Conservation (phyloP, 2,888 invertebrate genomes). For the Acanthosepion pharaonis region DNA sequence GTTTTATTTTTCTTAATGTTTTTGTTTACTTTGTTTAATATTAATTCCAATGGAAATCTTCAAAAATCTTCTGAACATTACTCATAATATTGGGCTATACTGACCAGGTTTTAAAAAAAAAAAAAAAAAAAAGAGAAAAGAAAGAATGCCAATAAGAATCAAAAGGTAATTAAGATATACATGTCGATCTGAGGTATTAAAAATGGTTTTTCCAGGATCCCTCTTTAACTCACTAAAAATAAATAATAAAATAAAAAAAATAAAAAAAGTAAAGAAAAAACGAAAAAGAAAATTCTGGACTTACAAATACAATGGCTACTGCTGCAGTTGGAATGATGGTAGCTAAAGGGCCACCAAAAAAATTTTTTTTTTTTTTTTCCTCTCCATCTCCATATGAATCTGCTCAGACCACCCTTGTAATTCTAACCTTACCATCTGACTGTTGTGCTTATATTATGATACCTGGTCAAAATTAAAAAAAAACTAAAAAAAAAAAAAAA, state of each 20-base stretch:
- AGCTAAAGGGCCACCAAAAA: neutral
- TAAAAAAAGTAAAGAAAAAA: neutral
- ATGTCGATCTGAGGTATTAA: conserved; percentile 10
- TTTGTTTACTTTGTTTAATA: neutral
- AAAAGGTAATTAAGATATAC: neutral
- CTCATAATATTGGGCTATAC: neutral
- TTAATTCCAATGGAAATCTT: neutral
- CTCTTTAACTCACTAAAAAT: neutral
- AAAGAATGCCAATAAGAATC: neutral
- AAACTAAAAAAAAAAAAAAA: neutral
- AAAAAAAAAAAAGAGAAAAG: neutral
- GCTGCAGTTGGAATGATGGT: neutral
- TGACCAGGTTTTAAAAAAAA: neutral
- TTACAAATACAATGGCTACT: neutral
- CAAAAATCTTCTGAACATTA: neutral
- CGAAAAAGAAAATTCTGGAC: neutral
- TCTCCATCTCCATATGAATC: neutral
- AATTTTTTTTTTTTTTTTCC: neutral
- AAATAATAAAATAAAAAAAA: neutral
- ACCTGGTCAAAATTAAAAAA: neutral
- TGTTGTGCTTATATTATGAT: conserved; percentile 21
- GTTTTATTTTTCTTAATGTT: conserved; percentile 33
- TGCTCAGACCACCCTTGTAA: neutral
- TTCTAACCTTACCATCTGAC: neutral
- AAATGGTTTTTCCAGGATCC: neutral